These are phyloP conservation scores for Buphagus erythrorhynchus DNA, from an alignment of 2,797 vertebrate genomes.

Conservation along the genomic window DNA sequence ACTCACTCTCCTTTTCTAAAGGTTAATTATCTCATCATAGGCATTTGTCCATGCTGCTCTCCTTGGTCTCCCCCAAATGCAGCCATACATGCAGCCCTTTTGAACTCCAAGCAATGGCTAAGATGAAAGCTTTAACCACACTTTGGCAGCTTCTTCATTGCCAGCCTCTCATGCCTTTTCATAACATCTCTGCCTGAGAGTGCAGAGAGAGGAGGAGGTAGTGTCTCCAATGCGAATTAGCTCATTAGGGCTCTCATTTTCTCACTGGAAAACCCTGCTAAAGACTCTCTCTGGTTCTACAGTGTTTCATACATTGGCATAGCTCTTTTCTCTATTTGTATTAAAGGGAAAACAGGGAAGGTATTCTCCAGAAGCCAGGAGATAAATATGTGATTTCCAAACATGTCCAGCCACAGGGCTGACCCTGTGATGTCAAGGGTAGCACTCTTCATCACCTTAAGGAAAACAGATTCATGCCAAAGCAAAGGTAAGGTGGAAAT, in stretches of 20 bases:
- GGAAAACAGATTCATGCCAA: not conserved
- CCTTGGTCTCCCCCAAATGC: not conserved
- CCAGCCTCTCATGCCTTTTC: not conserved
- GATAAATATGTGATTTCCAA: not conserved
- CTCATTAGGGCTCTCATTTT: not conserved
- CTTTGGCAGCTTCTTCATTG: not conserved
- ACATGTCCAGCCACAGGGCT: not conserved
- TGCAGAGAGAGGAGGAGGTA: not conserved
- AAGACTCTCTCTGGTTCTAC: not conserved
- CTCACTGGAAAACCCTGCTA: not conserved
- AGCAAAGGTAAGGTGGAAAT: not conserved
- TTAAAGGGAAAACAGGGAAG: not conserved
- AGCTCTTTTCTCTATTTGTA: not conserved
- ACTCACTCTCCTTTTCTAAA: not conserved
- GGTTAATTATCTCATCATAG: constrained; percentile 23
- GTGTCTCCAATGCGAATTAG: not conserved
- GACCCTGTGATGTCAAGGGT: not conserved
- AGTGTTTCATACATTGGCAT: not conserved
- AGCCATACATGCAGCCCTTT: not conserved
- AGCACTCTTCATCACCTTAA: not conserved
- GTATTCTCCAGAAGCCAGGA: not conserved
- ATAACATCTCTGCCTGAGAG: not conserved
- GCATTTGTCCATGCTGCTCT: not conserved
- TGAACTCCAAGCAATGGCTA: not conserved
- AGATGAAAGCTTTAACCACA: not conserved